Conservation (phyloP, 2,888 invertebrate species). For the Drosophila affinis region DNA sequence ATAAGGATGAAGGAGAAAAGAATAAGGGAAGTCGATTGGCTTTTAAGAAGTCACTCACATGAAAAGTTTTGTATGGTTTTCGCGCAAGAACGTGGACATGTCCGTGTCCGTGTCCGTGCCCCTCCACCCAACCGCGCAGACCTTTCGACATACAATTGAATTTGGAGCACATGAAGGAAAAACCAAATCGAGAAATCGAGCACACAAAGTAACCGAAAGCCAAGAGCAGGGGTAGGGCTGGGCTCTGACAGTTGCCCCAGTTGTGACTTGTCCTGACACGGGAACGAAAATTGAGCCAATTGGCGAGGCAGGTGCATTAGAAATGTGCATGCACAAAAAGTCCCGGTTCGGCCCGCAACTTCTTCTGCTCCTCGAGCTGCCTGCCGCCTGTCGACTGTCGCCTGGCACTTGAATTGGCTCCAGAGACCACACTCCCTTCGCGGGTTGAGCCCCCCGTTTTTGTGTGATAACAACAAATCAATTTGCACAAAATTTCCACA, state of each 20-base stretch:
- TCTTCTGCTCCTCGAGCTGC: conserved; percentile 1
- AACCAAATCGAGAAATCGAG: conserved; percentile 48
- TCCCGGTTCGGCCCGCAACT: neutral
- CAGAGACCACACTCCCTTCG: conserved; percentile 11
- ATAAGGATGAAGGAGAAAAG: conserved; percentile 19
- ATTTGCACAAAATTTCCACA: conserved; percentile 79
- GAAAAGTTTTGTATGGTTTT: conserved; percentile 60
- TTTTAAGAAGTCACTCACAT: conserved; percentile 75
- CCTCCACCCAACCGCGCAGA: conserved; percentile 12
- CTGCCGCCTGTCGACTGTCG: neutral
- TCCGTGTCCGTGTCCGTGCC: conserved; percentile 12
- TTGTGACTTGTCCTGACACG: conserved; percentile 68
- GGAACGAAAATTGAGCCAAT: conserved; percentile 74
- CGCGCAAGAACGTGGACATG: conserved; percentile 55
- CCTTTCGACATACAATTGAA: conserved; percentile 68
- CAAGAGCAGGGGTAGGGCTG: conserved; percentile 1
- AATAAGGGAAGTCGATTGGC: conserved; percentile 70
- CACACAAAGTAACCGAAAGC: conserved; percentile 42
- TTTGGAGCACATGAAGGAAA: conserved; percentile 61
- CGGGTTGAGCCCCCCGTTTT: conserved; percentile 5
- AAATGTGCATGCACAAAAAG: conserved; percentile 58
- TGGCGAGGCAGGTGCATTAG: conserved; percentile 71
- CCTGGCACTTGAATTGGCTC: conserved; percentile 28
- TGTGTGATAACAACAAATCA: conserved; percentile 78
- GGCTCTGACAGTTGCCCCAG: conserved; percentile 73